Percentiles rank a stretch among this genome's conserved stretches.
These are phyloP conservation scores for Siniperca knerii DNA, from an alignment of 2,113 vertebrate species.

Conservation along the genomic window DNA sequence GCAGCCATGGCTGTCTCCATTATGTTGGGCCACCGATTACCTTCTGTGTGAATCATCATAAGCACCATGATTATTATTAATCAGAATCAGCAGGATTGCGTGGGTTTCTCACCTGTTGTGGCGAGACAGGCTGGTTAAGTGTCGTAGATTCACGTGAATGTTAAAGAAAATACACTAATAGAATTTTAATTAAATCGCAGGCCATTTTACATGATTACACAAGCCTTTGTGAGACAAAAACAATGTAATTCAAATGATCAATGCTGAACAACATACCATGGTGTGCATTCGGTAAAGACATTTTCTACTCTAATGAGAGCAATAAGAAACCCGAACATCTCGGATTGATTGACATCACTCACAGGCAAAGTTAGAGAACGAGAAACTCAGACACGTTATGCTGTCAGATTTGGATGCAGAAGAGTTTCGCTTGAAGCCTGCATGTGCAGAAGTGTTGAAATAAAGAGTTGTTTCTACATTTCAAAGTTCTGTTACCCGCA, in stretches of 20 bases:
- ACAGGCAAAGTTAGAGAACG: constrained; percentile 25
- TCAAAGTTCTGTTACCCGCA: constrained; percentile 67
- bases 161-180: neutral
- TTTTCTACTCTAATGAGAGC: constrained; percentile 31
- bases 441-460: constrained; percentile 57
- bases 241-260: constrained; percentile 36
- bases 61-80: constrained; percentile 8
- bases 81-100: constrained; percentile 1
- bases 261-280: neutral
- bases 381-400: constrained; percentile 12
- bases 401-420: constrained; percentile 52
- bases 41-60: constrained; percentile 23
- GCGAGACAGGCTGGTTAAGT: neutral
- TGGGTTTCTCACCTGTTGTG: constrained; percentile 6
- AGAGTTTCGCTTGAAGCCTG: constrained; percentile 49
- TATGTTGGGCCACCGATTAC: constrained; percentile 21
- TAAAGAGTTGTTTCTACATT: constrained; percentile 59
- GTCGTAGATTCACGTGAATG: neutral
- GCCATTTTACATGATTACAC: constrained; percentile 3
- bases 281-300: neutral
- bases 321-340: constrained; percentile 17
- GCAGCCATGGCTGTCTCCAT: constrained; percentile 35
- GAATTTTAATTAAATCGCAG: constrained; percentile 13
- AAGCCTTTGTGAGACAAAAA: constrained; percentile 24
- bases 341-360: constrained; percentile 44